Evolutionary conservation across 2,888 invertebrate species (phyloP), one percentile per base, ranked within the genome.

Genomic region (Drosophila infuscata): DNA sequence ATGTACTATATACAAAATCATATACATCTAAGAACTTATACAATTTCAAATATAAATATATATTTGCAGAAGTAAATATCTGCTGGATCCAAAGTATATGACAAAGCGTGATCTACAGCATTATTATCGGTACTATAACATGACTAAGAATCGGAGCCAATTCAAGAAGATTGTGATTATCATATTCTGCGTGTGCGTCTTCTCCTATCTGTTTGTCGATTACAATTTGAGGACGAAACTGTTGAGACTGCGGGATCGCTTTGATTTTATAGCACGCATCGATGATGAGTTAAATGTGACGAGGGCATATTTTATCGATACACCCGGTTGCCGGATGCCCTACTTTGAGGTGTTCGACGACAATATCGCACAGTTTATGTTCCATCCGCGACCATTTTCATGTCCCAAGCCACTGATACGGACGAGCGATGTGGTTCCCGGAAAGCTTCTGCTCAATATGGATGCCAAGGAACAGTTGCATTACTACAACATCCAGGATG

Each of bases 301-400:
- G 3, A 89, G 91, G 69, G 91, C 92, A 8, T 93, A 93, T 66
- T 93, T 93, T 52, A 91, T 93, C 25, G 91, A 93, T 59, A 92
- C 93, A 3, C 86, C 91, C 3, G 93, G 93, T 49, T 93, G 93
- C 66, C 92, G 92, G 3, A 93, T 93, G 92, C 93, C 93, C 15
- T 91, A 87, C 66, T 93, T 93, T 59, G 91, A 92, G 38, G 83
- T 92, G 30, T 76, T 85, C 30, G 92, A 93, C 68, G 91, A 91
- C 29, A 91, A 88, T 52, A 89, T 93, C 29, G 70, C 90, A 2
- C 91, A 93, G 68, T 93, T 91, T 48, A 88, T 92, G 85, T 90
- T 79, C 60, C 88, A 85, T 43, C 89, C 91, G 0, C 79, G 78
- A 36, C 82, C 85, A 4, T 89, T 91, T 38, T 75, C 76, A 0